These are phyloP conservation scores for Sturmia bella DNA, from an alignment of 2,888 invertebrate genomes.

Conservation along the genomic window DNA sequence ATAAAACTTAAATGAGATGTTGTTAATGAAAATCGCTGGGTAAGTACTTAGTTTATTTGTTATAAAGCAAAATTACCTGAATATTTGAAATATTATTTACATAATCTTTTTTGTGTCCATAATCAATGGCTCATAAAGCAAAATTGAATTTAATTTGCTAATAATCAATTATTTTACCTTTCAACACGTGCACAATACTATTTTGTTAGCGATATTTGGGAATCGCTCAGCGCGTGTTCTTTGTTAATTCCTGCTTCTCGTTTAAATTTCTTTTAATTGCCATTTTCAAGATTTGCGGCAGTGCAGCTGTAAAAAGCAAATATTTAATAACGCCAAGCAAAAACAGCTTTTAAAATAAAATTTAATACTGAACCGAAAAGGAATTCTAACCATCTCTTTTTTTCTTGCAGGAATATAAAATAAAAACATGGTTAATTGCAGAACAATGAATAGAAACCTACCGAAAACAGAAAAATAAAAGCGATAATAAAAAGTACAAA, in stretches of 20 bases:
- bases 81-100: too few relatives aligned
- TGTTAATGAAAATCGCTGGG: too few relatives aligned
- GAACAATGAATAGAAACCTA: constrained; percentile 74
- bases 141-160: too few relatives aligned
- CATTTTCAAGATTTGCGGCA: constrained; percentile 26
- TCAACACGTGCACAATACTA: too few relatives aligned
- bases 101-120: too few relatives aligned
- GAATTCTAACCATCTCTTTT: constrained; percentile 18
- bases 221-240: too few relatives aligned
- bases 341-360: constrained; percentile 26
- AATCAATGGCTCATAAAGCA: too few relatives aligned
- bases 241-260: neutral
- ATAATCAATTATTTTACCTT: too few relatives aligned
- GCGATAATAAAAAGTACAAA: constrained; percentile 58
- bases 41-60: too few relatives aligned
- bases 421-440: constrained; percentile 76
- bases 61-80: too few relatives aligned
- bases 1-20: too few relatives aligned
- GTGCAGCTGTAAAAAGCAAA: constrained; percentile 31
- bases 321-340: constrained; percentile 19
- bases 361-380: constrained; percentile 39
- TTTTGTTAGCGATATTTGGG: too few relatives aligned
- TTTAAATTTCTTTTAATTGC: constrained; percentile 29
- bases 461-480: constrained; percentile 33
- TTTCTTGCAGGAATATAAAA: constrained; percentile 26